Conservation (phyloP, 2,113 vertebrate species). For the Microtus montanus region DNA sequence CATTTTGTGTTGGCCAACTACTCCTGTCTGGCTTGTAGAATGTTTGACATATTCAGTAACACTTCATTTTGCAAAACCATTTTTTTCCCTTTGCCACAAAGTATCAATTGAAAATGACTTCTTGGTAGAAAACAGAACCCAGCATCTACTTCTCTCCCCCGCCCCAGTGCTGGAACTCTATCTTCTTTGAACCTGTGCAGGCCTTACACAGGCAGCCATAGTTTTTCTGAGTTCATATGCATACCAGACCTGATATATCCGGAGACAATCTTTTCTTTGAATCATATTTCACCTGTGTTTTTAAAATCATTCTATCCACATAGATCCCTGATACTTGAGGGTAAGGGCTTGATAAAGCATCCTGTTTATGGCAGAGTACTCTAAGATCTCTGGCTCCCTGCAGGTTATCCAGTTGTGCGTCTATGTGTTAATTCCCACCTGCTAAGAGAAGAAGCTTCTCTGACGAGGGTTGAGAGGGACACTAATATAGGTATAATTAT, state of each 20-base stretch:
- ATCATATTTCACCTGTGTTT: no score
- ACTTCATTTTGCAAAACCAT: not conserved
- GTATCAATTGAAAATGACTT: not conserved
- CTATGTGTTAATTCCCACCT: not conserved
- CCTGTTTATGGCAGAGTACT: not conserved
- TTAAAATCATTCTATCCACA: not conserved
- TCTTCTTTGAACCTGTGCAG: not conserved
- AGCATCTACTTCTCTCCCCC: not conserved
- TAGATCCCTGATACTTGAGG: not conserved
- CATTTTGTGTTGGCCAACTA: not conserved
- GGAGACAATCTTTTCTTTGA: not conserved
- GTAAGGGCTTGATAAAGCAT: not conserved
- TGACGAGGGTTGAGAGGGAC: not conserved
- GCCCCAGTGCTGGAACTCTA: rapidly evolving
- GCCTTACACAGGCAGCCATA: not conserved
- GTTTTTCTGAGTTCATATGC: no score
- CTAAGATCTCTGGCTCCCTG: not conserved
- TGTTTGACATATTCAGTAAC: not conserved
- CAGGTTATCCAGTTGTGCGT: not conserved
- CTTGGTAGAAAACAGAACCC: not conserved
- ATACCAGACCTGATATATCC: no score
- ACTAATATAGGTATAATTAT: not conserved
- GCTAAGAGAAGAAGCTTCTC: not conserved
- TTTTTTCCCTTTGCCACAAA: not conserved
- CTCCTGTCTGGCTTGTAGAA: not conserved